Percentiles rank a stretch among this genome's conserved stretches.
Evolutionary conservation across 2,888 invertebrate genomes (phyloP).

Genomic region (Tridacna gigas): DNA sequence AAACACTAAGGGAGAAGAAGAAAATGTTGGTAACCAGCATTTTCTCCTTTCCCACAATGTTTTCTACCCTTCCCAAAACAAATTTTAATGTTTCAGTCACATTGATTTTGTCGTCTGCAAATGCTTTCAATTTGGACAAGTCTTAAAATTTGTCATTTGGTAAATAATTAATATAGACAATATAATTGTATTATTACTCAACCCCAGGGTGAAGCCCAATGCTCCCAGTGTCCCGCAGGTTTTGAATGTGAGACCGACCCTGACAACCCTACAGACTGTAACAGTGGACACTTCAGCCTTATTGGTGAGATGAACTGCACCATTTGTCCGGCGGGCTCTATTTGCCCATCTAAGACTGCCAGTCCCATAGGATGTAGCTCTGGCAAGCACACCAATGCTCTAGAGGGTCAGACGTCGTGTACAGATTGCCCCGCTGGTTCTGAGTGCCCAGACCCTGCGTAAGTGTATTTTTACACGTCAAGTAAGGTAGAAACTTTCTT

Average conservation of each 20-base stretch:
- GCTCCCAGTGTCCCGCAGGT: slow-evolving; percentile 76
- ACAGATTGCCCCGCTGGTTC: slow-evolving; percentile 77
- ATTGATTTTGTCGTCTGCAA: no score
- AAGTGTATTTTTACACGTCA: slow-evolving; percentile 26
- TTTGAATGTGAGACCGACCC: slow-evolving; percentile 70
- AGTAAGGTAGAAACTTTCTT: no score
- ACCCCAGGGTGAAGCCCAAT: slow-evolving; percentile 58
- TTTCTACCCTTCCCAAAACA: not conserved
- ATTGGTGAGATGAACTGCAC: slow-evolving; percentile 75
- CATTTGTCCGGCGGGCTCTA: slow-evolving; percentile 74
- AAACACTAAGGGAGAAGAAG: no score
- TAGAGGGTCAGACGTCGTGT: slow-evolving; percentile 69
- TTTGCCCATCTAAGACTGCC: slow-evolving; percentile 72
- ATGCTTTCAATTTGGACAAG: no score
- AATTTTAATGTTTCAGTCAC: no score
- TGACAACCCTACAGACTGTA: slow-evolving; percentile 66
- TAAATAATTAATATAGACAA: not conserved
- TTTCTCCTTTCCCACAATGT: not conserved
- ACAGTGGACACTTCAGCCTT: slow-evolving; percentile 76
- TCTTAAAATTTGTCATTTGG: no score
- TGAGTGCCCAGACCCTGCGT: slow-evolving; percentile 72
- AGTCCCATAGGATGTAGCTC: slow-evolving; percentile 72
- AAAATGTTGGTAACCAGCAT: no score
- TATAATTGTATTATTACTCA: not conserved
- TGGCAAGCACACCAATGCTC: slow-evolving; percentile 76